Conservation (phyloP, 1,140 invertebrate species). For the Formica selysi region DNA sequence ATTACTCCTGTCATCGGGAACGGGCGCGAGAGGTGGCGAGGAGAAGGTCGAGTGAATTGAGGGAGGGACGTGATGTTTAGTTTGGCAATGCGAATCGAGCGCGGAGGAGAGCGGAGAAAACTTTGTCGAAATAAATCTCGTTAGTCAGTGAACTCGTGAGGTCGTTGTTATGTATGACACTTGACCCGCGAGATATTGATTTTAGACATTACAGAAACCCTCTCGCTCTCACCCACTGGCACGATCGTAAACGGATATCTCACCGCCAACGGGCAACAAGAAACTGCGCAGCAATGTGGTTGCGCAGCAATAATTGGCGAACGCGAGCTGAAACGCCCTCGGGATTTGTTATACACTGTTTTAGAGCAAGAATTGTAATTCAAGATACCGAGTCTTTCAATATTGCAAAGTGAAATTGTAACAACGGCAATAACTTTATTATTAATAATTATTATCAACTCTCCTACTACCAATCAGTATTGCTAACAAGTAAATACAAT, state of each 20-base stretch:
- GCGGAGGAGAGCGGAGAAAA: conserved; percentile 35
- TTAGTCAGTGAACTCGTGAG: conserved; percentile 42
- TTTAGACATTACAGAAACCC: conserved; percentile 46
- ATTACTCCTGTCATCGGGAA: conserved; percentile 79
- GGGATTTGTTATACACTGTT: neutral
- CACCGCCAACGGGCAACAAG: neutral
- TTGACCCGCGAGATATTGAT: conserved; percentile 54
- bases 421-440: neutral
- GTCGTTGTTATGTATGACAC: conserved; percentile 60
- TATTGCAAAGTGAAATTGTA: neutral
- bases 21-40: conserved; percentile 48
- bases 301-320: conserved; percentile 45
- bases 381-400: neutral
- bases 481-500: neutral
- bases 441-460: neutral
- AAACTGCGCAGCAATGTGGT: neutral
- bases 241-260: conserved; percentile 46
- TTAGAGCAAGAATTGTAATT: conserved; percentile 2
- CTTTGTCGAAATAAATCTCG: conserved; percentile 61
- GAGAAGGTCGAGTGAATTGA: conserved; percentile 60
- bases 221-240: conserved; percentile 7
- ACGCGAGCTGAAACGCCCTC: conserved; percentile 2
- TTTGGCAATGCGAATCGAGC: conserved; percentile 70
- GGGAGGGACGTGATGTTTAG: conserved; percentile 73
- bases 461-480: neutral